These are phyloP conservation scores for Gryllus longicercus DNA, from an alignment of 2,888 invertebrate genomes.

Conservation along the genomic window DNA sequence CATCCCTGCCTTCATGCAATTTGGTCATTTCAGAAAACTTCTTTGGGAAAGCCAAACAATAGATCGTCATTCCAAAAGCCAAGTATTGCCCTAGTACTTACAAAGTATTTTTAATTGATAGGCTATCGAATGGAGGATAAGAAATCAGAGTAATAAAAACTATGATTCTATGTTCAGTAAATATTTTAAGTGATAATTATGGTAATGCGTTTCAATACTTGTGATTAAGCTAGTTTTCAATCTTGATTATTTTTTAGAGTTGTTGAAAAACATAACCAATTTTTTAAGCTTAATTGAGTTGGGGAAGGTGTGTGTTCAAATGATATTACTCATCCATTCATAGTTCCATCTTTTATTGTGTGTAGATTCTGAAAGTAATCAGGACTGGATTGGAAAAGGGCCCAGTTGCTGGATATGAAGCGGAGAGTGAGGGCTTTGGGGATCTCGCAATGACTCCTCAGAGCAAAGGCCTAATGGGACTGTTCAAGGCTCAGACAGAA, in stretches of 20 bases:
- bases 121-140: too few species aligned
- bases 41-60: background rate
- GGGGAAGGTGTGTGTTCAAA: background rate
- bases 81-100: background rate
- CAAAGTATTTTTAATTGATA: background rate
- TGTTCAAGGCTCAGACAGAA: slow-evolving; percentile 95
- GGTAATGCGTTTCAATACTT: background rate
- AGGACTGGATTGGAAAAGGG: slow-evolving; percentile 85
- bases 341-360: background rate
- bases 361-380: slow-evolving; percentile 76
- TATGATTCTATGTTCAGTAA: too few species aligned
- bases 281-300: background rate
- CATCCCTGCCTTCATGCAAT: too few species aligned
- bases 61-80: background rate
- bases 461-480: slow-evolving; percentile 85
- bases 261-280: background rate
- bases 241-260: background rate
- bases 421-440: slow-evolving; percentile 86
- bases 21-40: background rate
- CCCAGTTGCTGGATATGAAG: slow-evolving; percentile 72
- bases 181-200: too few species aligned
- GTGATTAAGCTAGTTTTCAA: background rate
- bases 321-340: background rate
- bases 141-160: too few species aligned
- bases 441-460: slow-evolving; percentile 88